Conservation (phyloP, 2,888 invertebrate species). For the Drosophila atripex region DNA sequence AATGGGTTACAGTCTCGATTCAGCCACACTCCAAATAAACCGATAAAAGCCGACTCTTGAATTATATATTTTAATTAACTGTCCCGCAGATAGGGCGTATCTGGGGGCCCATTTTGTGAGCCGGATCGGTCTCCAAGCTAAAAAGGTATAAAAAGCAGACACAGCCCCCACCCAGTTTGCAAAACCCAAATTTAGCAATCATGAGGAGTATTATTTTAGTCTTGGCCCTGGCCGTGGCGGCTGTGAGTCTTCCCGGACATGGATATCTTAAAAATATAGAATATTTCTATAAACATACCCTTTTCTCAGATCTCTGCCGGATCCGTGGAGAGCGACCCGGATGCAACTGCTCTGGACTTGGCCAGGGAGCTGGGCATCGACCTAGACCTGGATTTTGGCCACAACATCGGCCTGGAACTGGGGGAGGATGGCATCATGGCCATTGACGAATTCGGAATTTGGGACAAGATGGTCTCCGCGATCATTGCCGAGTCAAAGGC, state of each 20-base stretch:
- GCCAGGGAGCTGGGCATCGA: constrained; percentile 9
- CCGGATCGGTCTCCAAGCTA: not conserved
- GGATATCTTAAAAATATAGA: not conserved
- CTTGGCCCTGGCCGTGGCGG: constrained; percentile 20
- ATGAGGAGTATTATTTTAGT: constrained; percentile 31
- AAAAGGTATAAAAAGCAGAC: constrained; percentile 19
- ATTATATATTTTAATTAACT: constrained; percentile 46
- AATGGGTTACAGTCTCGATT: constrained; percentile 29
- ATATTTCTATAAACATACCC: not conserved
- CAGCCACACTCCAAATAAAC: constrained; percentile 7
- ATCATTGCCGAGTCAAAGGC: constrained; percentile 21
- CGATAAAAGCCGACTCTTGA: constrained; percentile 35
- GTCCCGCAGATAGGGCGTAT: constrained; percentile 29
- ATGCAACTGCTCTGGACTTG: constrained; percentile 5
- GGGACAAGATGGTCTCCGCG: constrained; percentile 5
- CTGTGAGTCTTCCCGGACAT: constrained; percentile 10
- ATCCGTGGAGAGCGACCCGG: not conserved
- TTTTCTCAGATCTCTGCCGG: not conserved
- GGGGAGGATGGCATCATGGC: constrained; percentile 4
- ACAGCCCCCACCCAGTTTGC: not conserved
- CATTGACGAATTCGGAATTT: constrained; percentile 19
- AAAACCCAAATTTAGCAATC: constrained; percentile 10
- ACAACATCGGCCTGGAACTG: constrained; percentile 3
- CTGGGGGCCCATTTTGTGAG: constrained; percentile 2
- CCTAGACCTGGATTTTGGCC: not conserved